Evolutionary conservation across 2,113 vertebrate genomes (phyloP).

Genomic region (Clarias magur): DNA sequence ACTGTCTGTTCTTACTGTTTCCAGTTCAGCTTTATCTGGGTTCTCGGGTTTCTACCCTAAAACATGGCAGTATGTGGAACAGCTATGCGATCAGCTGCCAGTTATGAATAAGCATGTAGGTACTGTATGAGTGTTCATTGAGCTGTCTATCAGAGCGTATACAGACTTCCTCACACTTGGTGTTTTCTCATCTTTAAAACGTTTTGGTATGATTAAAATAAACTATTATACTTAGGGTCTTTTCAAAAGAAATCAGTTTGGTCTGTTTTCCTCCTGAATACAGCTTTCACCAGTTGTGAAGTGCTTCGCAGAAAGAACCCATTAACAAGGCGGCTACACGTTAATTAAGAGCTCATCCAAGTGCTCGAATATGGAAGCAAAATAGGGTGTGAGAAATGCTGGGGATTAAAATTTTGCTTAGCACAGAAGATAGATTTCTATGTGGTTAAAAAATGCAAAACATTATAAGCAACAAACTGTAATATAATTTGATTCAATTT

Average conservation of each 20-base stretch:
- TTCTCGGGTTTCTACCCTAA: neutral
- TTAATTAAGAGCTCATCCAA: slow-evolving; percentile 47
- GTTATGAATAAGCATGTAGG: neutral
- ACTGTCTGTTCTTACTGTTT: neutral
- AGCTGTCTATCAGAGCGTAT: neutral
- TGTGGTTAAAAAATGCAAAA: neutral
- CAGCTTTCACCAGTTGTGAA: slow-evolving; percentile 10
- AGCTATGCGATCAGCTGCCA: neutral
- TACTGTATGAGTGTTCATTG: neutral
- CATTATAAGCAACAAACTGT: neutral
- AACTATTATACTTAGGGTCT: neutral
- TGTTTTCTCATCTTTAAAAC: neutral
- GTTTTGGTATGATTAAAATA: neutral
- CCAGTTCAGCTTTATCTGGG: neutral
- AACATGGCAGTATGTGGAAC: neutral
- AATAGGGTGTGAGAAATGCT: neutral
- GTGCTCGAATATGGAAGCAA: slow-evolving; percentile 1
- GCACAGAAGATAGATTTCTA: neutral
- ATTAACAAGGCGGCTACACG: slow-evolving; percentile 45
- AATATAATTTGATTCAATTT: neutral
- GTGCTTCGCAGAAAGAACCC: slow-evolving; percentile 46
- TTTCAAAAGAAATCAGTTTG: neutral
- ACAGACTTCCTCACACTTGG: neutral
- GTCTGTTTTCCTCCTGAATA: neutral
- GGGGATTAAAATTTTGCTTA: slow-evolving; percentile 4